phyloP scores from a whole-genome alignment of 2,888 invertebrate genomes.

The Drosophila recens region DNA sequence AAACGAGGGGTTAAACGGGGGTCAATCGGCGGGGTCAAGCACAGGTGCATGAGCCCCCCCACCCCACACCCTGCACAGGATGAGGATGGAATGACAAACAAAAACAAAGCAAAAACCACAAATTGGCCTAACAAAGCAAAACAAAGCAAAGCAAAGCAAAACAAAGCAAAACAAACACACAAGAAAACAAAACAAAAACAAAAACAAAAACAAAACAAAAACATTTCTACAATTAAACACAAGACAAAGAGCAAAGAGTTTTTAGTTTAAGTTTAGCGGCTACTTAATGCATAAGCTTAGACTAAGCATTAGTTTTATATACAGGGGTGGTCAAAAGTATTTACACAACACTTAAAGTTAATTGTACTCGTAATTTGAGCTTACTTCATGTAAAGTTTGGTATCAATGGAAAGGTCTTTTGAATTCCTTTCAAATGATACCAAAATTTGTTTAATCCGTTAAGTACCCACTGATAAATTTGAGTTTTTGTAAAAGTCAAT shows the following conservation, averaged over 20 bases:
- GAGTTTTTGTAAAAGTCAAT: too few relatives aligned
- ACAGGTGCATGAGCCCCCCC: constrained; percentile 16
- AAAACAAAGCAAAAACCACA: constrained; percentile 18
- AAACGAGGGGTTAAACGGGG: constrained; percentile 17
- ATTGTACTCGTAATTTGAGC: too few relatives aligned
- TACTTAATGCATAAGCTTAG: constrained; percentile 30
- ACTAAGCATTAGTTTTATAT: constrained; percentile 18
- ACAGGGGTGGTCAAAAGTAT: too few relatives aligned
- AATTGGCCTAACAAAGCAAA: constrained; percentile 32
- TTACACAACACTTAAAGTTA: too few relatives aligned
- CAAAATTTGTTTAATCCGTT: too few relatives aligned
- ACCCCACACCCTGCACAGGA: neutral
- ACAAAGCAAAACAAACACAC: constrained; percentile 11
- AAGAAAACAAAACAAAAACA: constrained; percentile 4
- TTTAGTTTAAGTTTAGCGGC: constrained; percentile 38
- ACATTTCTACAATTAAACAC: constrained; percentile 47
- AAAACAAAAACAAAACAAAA: constrained; percentile 16
- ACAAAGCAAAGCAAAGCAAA: neutral
- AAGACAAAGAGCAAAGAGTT: constrained; percentile 59
- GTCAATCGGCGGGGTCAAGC: neutral
- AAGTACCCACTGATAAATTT: too few relatives aligned
- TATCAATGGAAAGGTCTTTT: too few relatives aligned
- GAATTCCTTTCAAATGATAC: too few relatives aligned
- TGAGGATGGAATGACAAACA: neutral
- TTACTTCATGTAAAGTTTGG: too few relatives aligned